Evolutionary conservation across 2,113 vertebrate genomes (phyloP), one percentile per base, ranked within the genome.

Genomic region (Cinclus cinclus): DNA sequence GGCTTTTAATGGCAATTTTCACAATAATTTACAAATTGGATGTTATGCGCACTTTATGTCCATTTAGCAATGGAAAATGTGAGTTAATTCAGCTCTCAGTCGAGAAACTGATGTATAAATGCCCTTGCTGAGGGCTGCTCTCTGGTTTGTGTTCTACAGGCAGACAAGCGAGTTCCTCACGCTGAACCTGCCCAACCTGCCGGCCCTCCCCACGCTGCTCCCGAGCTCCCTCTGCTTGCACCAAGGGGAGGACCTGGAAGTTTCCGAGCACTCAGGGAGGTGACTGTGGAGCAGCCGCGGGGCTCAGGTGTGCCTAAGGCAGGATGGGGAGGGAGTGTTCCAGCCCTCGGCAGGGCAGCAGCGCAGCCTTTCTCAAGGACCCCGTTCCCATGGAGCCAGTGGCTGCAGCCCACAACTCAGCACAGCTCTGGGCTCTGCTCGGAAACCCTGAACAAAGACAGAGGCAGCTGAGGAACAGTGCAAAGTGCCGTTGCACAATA

Each of bases 1-100:
- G 81, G 79, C 74, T 93, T 96, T 97, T 96, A 97, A 97, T 93
- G 92, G 60, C 37, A 67, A 67, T 81, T 94, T 84, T 78, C 84
- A 92, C 87, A 94, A 44, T 74, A 42, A 83, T 80, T 95, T 92
- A 96, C 94, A 96, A 81, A 86, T 55, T 53, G 41, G 33, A 77
- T 50, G 69, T 79, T 86, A 84, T 0, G 4, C 70, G 64, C 71
- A 21, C 67, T 41, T 19, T 68, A 10, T 13, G 70, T 59, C 78
- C 74, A 37, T 35, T 90, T 64, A 63, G 52, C 56, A 44, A 93
- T 11, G 65, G 92, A 49, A 83, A 83, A 39, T 4, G 31, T 7
- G 39, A 59, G 39, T 71, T 70, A 88, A 41, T 64, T 68, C 83
- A 83, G 77, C 82, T 88, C 85, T 75, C 27, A 1, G 18, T 3